A percentile compares a stretch with the other conserved stretches of the same genome.
Evolutionary conservation across 2,888 invertebrate genomes (phyloP).

Genomic region (Agrotis exclamationis): DNA sequence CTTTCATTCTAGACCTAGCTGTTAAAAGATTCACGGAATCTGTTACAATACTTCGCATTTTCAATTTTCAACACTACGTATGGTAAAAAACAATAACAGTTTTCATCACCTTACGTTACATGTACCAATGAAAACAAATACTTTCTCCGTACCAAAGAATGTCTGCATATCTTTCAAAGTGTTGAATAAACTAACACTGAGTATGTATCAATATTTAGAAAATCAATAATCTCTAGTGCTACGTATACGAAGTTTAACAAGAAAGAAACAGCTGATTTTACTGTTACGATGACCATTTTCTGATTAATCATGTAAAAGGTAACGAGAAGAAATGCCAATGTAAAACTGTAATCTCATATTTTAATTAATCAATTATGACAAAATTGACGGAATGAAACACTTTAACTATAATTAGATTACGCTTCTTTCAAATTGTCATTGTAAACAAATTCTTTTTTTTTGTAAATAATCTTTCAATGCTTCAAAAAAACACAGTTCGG

Average conservation of each 20-base stretch:
- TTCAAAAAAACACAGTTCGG: not conserved
- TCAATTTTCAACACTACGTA: not conserved
- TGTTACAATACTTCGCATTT: constrained; percentile 5
- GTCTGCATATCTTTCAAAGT: not conserved
- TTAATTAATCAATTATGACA: too few relatives aligned
- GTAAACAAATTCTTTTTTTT: too few relatives aligned
- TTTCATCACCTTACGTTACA: constrained; percentile 19
- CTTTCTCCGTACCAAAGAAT: constrained; percentile 1
- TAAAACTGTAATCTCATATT: too few relatives aligned
- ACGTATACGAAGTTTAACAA: too few relatives aligned
- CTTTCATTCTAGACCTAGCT: constrained; percentile 17
- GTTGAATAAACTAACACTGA: not conserved
- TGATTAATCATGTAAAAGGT: too few relatives aligned
- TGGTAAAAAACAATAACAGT: constrained; percentile 9
- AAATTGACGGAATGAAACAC: too few relatives aligned
- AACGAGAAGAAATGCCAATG: too few relatives aligned
- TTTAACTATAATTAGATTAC: too few relatives aligned
- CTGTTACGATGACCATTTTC: too few relatives aligned
- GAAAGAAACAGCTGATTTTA: too few relatives aligned
- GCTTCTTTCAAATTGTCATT: too few relatives aligned
- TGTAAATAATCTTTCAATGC: not conserved
- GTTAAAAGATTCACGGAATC: constrained; percentile 28
- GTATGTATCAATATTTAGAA: constrained; percentile 7
- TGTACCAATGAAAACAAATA: constrained; percentile 43
- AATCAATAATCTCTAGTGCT: constrained; percentile 12